Conservation (phyloP, 2,888 invertebrate genomes). For the Nemotelus pantherinus region DNA sequence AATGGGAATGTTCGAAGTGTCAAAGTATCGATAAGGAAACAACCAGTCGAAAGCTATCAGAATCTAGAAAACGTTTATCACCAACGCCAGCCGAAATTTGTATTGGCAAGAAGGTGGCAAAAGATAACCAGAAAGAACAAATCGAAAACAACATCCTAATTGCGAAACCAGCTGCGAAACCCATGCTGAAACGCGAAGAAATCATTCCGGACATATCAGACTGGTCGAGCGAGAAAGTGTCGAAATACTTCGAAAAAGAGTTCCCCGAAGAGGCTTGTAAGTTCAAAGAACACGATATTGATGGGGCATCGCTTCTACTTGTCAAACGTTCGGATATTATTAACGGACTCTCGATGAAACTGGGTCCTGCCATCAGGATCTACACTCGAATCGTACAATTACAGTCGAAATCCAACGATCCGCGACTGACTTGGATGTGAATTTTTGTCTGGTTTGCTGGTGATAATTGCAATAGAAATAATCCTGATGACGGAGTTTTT, state of each 20-base stretch:
- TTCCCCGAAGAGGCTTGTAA: conserved; percentile 84
- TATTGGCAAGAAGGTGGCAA: conserved; percentile 33
- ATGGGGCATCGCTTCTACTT: conserved; percentile 86
- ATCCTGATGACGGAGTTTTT: no score
- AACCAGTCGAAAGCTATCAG: conserved; percentile 1
- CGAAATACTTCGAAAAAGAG: conserved; percentile 78
- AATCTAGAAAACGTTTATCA: not conserved
- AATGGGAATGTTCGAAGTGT: conserved; percentile 80
- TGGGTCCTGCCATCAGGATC: conserved; percentile 89
- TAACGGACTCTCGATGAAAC: conserved; percentile 79
- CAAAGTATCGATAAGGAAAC: conserved; percentile 49
- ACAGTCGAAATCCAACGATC: conserved; percentile 79
- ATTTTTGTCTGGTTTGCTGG: not conserved
- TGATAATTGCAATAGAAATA: no score
- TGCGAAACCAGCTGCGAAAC: conserved; percentile 43
- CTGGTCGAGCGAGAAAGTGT: conserved; percentile 87
- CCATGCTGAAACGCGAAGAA: not conserved
- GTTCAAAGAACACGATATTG: conserved; percentile 89
- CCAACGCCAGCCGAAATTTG: conserved; percentile 22
- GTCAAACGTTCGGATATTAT: conserved; percentile 87
- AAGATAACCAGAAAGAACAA: conserved; percentile 40
- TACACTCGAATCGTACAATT: conserved; percentile 84
- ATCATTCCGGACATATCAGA: conserved; percentile 78
- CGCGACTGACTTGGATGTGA: conserved; percentile 57
- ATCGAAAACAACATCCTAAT: conserved; percentile 38